Evolutionary conservation across 2,113 vertebrate species (phyloP).

Genomic region (Sorex araneus): DNA sequence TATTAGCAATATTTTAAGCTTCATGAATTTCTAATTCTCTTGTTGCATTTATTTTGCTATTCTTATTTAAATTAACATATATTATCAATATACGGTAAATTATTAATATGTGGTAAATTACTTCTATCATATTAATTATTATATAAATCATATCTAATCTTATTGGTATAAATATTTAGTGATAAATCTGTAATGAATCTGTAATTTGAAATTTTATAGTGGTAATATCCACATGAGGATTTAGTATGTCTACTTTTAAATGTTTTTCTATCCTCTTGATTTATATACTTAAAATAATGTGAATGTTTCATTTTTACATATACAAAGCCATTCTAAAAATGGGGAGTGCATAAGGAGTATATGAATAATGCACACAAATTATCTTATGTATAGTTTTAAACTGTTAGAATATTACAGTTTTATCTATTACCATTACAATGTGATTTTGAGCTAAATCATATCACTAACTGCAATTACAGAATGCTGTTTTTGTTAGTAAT

Average conservation of each 20-base stretch:
- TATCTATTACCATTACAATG: too few species aligned
- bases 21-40: neutral
- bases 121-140: neutral
- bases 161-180: neutral
- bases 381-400: too few species aligned
- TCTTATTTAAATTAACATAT: conserved; percentile 33
- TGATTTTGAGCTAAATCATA: conserved; percentile 50
- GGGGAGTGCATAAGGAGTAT: neutral
- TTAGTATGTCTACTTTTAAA: neutral
- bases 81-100: neutral
- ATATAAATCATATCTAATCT: neutral
- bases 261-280: neutral
- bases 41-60: conserved; percentile 29
- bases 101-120: conserved; percentile 8
- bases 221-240: neutral
- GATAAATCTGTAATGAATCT: neutral
- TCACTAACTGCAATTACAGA: conserved; percentile 38
- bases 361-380: neutral
- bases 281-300: neutral
- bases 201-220: neutral
- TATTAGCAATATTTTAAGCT: neutral
- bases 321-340: conserved; percentile 23
- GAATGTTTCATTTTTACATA: conserved; percentile 9
- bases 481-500: conserved; percentile 21
- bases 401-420: too few species aligned